Percentiles rank a stretch among this genome's conserved stretches.
Conservation (phyloP, 1,140 invertebrate genomes). For the Stegodyphus mimosarum region DNA sequence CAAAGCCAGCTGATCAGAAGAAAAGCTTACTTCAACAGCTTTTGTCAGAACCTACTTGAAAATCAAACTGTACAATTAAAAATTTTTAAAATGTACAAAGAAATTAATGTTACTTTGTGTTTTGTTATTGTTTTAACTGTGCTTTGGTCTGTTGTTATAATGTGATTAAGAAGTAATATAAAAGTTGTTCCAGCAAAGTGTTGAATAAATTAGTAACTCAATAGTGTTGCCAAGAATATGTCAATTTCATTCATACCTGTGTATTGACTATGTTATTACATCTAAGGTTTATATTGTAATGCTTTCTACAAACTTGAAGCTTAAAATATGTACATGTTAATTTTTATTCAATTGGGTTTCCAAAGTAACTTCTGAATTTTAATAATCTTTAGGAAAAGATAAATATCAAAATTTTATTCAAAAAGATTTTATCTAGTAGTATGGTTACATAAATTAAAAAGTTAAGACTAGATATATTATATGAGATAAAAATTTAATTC, state of each 20-base stretch:
- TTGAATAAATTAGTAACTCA: too few relatives aligned
- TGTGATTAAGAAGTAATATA: background rate
- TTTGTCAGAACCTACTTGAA: slow-evolving; percentile 74
- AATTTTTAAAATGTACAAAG: slow-evolving; percentile 41
- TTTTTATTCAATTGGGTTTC: too few relatives aligned
- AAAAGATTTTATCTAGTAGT: too few relatives aligned
- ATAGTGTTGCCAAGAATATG: background rate
- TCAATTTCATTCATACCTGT: background rate
- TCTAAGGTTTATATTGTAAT: background rate
- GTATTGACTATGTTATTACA: background rate
- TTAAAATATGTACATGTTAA: too few relatives aligned
- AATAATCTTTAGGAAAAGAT: too few relatives aligned
- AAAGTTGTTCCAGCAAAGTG: too few relatives aligned
- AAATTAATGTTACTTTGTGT: slow-evolving; percentile 44
- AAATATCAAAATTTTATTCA: too few relatives aligned
- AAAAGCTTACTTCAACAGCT: slow-evolving; percentile 79
- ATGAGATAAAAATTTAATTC: too few relatives aligned
- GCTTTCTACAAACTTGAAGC: too few relatives aligned
- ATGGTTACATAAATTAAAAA: too few relatives aligned
- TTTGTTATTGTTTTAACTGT: slow-evolving; percentile 32
- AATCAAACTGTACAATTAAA: slow-evolving; percentile 2
- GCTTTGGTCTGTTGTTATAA: slow-evolving; percentile 25
- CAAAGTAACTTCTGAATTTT: too few relatives aligned
- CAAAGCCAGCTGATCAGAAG: slow-evolving; percentile 76
- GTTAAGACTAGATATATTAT: too few relatives aligned